phyloP scores from a whole-genome alignment of 2,888 invertebrate species.

The Himalopsyche tibetana region DNA sequence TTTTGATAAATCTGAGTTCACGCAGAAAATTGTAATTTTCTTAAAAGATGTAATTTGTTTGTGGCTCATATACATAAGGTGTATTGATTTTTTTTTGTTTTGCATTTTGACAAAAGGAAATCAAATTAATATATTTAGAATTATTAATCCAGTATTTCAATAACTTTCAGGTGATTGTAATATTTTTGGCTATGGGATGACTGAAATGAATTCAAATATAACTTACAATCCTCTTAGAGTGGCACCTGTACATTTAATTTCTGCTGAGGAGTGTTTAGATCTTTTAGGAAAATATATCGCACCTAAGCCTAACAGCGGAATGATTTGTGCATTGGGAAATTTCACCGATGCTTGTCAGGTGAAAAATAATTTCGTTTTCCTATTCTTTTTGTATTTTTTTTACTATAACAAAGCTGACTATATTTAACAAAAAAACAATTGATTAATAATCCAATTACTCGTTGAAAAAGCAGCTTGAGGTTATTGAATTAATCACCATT shows the following conservation, averaged over 20 bases:
- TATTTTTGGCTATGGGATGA: conserved; percentile 73
- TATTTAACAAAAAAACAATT: too few species aligned
- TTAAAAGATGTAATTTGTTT: too few species aligned
- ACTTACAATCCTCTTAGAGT: conserved; percentile 69
- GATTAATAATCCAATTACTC: too few species aligned
- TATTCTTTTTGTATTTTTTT: background rate
- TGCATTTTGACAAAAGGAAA: background rate
- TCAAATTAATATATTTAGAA: conserved; percentile 53
- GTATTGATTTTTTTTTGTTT: background rate
- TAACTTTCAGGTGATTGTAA: conserved; percentile 71
- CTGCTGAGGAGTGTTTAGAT: conserved; percentile 71
- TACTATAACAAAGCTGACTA: too few species aligned
- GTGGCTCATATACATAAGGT: background rate
- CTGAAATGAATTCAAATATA: conserved; percentile 67
- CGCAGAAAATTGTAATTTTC: too few species aligned
- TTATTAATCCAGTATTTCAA: background rate
- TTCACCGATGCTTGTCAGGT: conserved; percentile 74
- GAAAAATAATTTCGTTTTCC: conserved; percentile 50
- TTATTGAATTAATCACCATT: too few species aligned
- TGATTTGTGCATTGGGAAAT: conserved; percentile 74
- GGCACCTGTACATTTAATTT: conserved; percentile 70
- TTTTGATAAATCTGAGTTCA: too few species aligned
- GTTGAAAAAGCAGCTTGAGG: too few species aligned
- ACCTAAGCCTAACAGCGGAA: conserved; percentile 70
- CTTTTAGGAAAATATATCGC: conserved; percentile 70